Conservation (phyloP, 2,888 invertebrate genomes). For the Polymixis flavicincta region DNA sequence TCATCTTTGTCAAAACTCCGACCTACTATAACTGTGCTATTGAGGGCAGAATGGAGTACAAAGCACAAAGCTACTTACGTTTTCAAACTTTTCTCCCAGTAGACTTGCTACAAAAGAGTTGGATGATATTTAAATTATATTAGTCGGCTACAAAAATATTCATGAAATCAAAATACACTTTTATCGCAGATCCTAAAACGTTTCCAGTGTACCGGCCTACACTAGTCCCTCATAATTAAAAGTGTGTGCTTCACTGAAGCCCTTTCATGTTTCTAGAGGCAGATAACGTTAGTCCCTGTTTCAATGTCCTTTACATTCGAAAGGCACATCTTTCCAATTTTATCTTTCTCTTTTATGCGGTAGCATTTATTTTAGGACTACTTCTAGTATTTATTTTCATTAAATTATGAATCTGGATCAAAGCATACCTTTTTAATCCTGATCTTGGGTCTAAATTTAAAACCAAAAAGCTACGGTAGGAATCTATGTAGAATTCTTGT, state of each 20-base stretch:
- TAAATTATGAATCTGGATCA: slow-evolving; percentile 13
- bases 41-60: too few relatives aligned
- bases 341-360: slow-evolving; percentile 42
- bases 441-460: background rate
- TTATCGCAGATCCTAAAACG: too few relatives aligned
- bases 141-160: background rate
- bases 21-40: too few relatives aligned
- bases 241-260: slow-evolving; percentile 32
- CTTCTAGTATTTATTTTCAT: background rate
- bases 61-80: background rate
- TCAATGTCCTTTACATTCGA: slow-evolving; percentile 35
- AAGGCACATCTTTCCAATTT: slow-evolving; percentile 33
- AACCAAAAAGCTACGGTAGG: background rate
- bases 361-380: slow-evolving; percentile 2
- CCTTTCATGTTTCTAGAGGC: slow-evolving; percentile 30
- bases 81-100: background rate
- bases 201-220: background rate
- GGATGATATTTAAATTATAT: background rate
- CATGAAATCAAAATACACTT: background rate
- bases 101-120: background rate
- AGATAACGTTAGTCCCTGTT: slow-evolving; percentile 41
- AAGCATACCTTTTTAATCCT: slow-evolving; percentile 9
- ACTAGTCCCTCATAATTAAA: slow-evolving; percentile 27
- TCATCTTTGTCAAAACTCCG: too few relatives aligned
- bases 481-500: rapidly evolving